Conservation (phyloP, 2,888 invertebrate genomes). For the Apoda limacodes region DNA sequence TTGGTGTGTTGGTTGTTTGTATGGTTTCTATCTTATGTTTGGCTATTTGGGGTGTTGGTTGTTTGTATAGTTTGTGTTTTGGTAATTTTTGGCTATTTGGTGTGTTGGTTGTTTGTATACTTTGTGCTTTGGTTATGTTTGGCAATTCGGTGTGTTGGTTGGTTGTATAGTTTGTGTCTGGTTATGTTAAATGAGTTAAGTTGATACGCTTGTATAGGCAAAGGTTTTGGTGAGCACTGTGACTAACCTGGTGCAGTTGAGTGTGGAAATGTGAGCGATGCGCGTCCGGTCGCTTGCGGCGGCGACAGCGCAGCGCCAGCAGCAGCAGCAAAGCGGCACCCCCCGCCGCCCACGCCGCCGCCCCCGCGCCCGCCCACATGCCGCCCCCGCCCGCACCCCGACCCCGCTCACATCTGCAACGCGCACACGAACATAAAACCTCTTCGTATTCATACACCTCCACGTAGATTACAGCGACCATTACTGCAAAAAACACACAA, state of each 20-base stretch:
- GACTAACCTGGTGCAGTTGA: constrained; percentile 23
- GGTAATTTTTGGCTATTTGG: too few species aligned
- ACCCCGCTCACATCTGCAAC: constrained; percentile 51
- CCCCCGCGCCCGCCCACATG: constrained; percentile 55
- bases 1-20: too few species aligned
- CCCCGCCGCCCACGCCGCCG: constrained; percentile 56
- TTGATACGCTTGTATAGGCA: too few species aligned
- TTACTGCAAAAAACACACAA: constrained; percentile 1
- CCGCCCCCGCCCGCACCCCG: constrained; percentile 57
- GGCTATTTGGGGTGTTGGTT: too few species aligned
- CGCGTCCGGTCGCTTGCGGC: constrained; percentile 25
- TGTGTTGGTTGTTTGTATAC: too few species aligned
- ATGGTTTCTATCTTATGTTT: too few species aligned
- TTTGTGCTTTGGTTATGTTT: too few species aligned
- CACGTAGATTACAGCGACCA: background rate
- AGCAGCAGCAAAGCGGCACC: constrained; percentile 42
- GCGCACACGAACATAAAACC: background rate
- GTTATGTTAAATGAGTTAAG: too few species aligned
- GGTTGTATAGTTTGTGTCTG: too few species aligned
- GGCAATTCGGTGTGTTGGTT: too few species aligned
- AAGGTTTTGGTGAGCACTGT: too few species aligned
- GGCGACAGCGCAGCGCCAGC: constrained; percentile 44
- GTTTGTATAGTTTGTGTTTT: too few species aligned
- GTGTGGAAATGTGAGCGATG: constrained; percentile 12
- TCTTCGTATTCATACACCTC: background rate